Conservation (phyloP, 2,113 vertebrate species). For the Myodes glareolus region DNA sequence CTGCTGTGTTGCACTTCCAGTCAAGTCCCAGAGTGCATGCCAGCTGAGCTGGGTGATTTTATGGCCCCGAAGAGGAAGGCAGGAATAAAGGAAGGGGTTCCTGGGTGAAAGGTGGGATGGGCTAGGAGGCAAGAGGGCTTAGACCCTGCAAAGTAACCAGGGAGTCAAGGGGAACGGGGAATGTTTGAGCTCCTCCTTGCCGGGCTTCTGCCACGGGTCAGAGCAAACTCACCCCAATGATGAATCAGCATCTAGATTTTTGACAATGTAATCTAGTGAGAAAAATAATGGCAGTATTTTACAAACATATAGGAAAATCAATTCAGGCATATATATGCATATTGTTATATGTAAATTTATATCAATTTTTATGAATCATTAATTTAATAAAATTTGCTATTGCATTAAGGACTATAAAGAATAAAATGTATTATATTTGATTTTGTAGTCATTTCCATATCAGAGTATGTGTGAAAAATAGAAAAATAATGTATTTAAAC, state of each 20-base stretch:
- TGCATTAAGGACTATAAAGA: slow-evolving; percentile 39
- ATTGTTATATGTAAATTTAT: background rate
- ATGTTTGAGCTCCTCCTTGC: too few species aligned
- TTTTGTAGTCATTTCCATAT: slow-evolving; percentile 8
- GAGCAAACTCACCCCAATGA: too few species aligned
- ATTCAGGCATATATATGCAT: background rate
- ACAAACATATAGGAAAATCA: slow-evolving; percentile 62
- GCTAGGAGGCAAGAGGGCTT: too few species aligned
- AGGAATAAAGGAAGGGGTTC: too few species aligned
- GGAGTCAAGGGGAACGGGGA: too few species aligned
- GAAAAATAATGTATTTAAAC: background rate
- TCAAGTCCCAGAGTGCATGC: too few species aligned
- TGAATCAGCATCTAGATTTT: background rate
- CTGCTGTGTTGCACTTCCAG: too few species aligned
- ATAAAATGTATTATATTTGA: slow-evolving; percentile 35
- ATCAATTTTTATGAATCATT: slow-evolving; percentile 64
- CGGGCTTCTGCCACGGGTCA: too few species aligned
- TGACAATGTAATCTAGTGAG: background rate
- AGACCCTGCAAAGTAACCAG: too few species aligned
- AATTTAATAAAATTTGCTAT: slow-evolving; percentile 65
- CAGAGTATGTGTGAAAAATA: background rate
- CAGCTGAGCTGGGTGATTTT: too few species aligned
- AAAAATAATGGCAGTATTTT: background rate
- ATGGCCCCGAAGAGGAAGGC: too few species aligned
- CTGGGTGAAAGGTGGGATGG: too few species aligned